phyloP scores from a whole-genome alignment of 2,888 invertebrate genomes.

The Brenthis daphne region DNA sequence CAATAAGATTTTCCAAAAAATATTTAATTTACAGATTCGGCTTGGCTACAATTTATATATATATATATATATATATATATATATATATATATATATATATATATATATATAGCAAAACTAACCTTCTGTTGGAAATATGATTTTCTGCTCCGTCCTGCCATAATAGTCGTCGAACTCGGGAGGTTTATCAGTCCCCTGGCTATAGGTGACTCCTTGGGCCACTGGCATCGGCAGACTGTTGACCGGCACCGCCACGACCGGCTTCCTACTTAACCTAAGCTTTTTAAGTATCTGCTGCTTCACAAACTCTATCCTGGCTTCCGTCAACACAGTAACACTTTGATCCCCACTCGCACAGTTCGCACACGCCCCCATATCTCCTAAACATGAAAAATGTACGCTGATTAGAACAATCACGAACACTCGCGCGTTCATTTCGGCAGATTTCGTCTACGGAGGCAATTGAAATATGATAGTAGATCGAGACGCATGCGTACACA shows the following conservation, averaged over 20 bases:
- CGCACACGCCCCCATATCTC: constrained; percentile 65
- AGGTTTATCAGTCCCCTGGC: constrained; percentile 81
- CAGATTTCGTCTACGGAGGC: constrained; percentile 62
- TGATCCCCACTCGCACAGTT: constrained; percentile 74
- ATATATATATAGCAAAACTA: constrained; percentile 45
- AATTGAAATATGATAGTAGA: constrained; percentile 63
- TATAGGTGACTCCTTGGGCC: constrained; percentile 86
- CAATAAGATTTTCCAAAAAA: too few species aligned
- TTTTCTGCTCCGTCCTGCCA: constrained; percentile 91
- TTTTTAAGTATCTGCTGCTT: constrained; percentile 93
- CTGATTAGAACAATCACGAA: constrained; percentile 61
- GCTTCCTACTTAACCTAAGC: constrained; percentile 88
- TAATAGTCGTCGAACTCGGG: constrained; percentile 89
- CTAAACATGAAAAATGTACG: constrained; percentile 56
- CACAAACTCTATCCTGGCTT: constrained; percentile 89
- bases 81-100: too few species aligned
- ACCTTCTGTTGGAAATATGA: constrained; percentile 91
- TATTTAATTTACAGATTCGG: too few species aligned
- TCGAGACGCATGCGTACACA: constrained; percentile 69
- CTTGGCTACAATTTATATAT: too few species aligned
- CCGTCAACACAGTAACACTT: constrained; percentile 82
- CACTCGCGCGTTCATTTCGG: constrained; percentile 54
- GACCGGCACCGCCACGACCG: constrained; percentile 83
- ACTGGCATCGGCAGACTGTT: constrained; percentile 88
- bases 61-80: too few species aligned